Evolutionary conservation across 2,113 vertebrate species (phyloP).

Genomic region (Psilopsiagon aurifrons): DNA sequence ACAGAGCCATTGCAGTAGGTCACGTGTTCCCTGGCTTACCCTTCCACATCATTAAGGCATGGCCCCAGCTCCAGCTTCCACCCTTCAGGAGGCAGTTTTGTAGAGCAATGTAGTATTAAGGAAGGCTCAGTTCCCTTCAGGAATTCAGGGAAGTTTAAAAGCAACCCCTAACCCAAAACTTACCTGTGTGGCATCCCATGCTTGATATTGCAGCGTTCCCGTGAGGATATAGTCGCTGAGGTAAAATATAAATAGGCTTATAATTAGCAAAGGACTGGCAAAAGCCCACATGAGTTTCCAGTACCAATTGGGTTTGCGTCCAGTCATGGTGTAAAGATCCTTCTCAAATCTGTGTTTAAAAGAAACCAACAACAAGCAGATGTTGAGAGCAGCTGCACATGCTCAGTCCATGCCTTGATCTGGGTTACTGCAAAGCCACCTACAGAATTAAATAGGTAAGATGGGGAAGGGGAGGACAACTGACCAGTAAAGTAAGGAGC

Average conservation of each 20-base stretch:
- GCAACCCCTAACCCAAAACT: background rate
- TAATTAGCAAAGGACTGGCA: slow-evolving; percentile 85
- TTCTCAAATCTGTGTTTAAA: slow-evolving; percentile 83
- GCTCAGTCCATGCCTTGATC: background rate
- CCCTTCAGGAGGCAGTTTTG: background rate
- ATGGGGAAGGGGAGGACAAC: background rate
- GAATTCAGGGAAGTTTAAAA: background rate
- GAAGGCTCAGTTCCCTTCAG: background rate
- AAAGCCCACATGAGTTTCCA: slow-evolving; percentile 87
- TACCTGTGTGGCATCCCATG: slow-evolving; percentile 89
- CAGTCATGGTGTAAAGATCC: slow-evolving; percentile 88
- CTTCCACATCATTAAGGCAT: background rate
- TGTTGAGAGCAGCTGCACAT: background rate
- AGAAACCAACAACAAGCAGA: background rate
- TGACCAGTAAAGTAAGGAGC: background rate
- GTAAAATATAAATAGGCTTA: slow-evolving; percentile 87
- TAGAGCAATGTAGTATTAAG: background rate
- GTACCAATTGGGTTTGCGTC: slow-evolving; percentile 83
- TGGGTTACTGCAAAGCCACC: background rate
- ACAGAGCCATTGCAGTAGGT: background rate
- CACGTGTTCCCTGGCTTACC: background rate
- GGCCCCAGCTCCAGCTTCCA: background rate
- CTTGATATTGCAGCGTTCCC: slow-evolving; percentile 87
- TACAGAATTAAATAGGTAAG: background rate
- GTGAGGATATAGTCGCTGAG: slow-evolving; percentile 85